phyloP scores from a whole-genome alignment of 2,888 invertebrate species.

The Lycaena phlaeas region DNA sequence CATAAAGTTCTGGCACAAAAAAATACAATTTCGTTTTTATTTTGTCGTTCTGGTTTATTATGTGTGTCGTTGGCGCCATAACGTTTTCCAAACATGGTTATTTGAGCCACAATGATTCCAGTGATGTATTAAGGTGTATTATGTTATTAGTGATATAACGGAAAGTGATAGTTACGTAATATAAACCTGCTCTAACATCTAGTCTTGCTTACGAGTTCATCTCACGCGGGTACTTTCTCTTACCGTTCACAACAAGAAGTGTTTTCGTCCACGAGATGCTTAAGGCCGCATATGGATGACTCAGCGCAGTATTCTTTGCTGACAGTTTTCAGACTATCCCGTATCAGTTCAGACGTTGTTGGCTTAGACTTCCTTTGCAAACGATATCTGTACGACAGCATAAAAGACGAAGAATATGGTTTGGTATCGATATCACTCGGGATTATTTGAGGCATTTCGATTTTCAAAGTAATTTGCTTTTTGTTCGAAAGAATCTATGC shows the following conservation, averaged over 20 bases:
- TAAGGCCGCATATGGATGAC: conserved; percentile 61
- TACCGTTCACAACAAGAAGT: conserved; percentile 56
- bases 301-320: conserved; percentile 57
- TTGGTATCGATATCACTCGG: too few species aligned
- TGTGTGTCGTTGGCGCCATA: neutral
- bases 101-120: conserved; percentile 2
- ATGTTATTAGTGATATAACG: conserved; percentile 14
- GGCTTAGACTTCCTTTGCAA: conserved; percentile 24
- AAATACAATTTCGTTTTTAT: too few species aligned
- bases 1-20: too few species aligned
- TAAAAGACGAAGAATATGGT: conserved; percentile 19
- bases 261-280: conserved; percentile 51
- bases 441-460: too few species aligned
- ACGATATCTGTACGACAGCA: conserved; percentile 22
- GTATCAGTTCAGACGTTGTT: conserved; percentile 31
- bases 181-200: conserved; percentile 21
- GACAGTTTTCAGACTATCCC: conserved; percentile 41
- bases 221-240: conserved; percentile 29
- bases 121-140: neutral
- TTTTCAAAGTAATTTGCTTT: too few species aligned
- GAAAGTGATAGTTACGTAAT: conserved; percentile 16
- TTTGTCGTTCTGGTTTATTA: conserved; percentile 2
- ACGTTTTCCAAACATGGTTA: conserved; percentile 1
- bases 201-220: conserved; percentile 19
- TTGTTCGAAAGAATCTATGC: too few species aligned